A percentile compares a stretch with the other conserved stretches of the same genome.
Conservation (phyloP, 2,113 vertebrate genomes). For the Oplegnathus fasciatus region DNA sequence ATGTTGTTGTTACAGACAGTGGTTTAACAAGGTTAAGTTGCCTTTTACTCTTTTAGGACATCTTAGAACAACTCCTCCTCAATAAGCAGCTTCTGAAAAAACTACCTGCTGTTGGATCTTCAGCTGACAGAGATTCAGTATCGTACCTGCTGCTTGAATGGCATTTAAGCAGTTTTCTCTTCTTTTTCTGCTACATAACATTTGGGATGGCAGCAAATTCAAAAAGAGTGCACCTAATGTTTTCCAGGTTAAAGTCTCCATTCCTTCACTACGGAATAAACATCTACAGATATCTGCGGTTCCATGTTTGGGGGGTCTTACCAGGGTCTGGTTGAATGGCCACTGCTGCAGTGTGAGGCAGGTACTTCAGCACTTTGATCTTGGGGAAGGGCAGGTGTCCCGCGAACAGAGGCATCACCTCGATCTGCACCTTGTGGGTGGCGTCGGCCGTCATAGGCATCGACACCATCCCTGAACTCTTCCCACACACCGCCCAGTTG, state of each 20-base stretch:
- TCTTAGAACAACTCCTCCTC: not conserved
- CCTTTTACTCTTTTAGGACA: not conserved
- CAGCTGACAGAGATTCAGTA: not conserved
- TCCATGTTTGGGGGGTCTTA: slow-evolving; percentile 78
- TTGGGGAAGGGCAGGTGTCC: slow-evolving; percentile 95
- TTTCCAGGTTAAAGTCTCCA: not conserved
- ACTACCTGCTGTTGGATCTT: not conserved
- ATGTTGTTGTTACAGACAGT: no score
- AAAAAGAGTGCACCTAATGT: not conserved
- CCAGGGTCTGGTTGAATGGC: slow-evolving; percentile 92
- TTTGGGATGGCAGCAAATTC: not conserved
- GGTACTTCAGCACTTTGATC: slow-evolving; percentile 94
- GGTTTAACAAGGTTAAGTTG: not conserved
- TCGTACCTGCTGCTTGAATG: not conserved
- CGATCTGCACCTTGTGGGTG: slow-evolving; percentile 94
- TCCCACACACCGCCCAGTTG: slow-evolving; percentile 98
- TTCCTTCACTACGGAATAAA: not conserved
- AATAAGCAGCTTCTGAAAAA: not conserved
- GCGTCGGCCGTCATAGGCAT: slow-evolving; percentile 90
- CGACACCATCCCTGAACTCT: slow-evolving; percentile 94
- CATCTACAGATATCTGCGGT: no score
- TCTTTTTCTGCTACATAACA: not conserved
- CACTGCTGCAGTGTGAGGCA: slow-evolving; percentile 91
- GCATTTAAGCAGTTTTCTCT: not conserved
- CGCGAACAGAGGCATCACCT: slow-evolving; percentile 97